These are phyloP conservation scores for Steinernema carpocapsae DNA, from an alignment of 2,888 invertebrate genomes.

Conservation along the genomic window DNA sequence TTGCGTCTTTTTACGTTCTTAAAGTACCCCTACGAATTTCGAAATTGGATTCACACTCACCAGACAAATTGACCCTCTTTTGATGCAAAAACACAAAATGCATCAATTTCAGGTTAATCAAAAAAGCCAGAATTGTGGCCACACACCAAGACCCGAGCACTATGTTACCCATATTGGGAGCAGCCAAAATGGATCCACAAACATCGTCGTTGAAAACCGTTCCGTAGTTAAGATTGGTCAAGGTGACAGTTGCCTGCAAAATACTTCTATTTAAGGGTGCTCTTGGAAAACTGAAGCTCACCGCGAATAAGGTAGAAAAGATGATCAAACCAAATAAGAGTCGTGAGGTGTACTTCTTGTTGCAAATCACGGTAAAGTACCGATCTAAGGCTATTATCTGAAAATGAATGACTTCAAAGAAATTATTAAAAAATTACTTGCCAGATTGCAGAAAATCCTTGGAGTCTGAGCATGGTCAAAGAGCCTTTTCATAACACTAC, in stretches of 20 bases:
- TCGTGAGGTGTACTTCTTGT: conserved; percentile 6
- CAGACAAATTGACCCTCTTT: neutral
- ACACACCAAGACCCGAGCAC: neutral
- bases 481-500: neutral
- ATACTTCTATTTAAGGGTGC: neutral
- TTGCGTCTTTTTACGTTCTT: neutral
- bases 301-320: neutral
- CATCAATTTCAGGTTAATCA: neutral
- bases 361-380: neutral
- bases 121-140: neutral
- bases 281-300: neutral
- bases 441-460: conserved; percentile 14
- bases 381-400: conserved; percentile 5
- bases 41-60: neutral
- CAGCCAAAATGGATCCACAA: neutral
- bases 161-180: neutral
- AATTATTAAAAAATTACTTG: too few species aligned
- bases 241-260: neutral
- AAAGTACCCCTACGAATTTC: neutral
- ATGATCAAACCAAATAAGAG: neutral
- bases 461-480: conserved; percentile 3
- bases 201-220: neutral
- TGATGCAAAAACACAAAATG: neutral
- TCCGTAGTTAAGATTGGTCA: neutral
- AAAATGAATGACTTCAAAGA: too few species aligned